phyloP scores from a whole-genome alignment of 2,113 vertebrate genomes.

The Brachyhypopomus occidentalis region DNA sequence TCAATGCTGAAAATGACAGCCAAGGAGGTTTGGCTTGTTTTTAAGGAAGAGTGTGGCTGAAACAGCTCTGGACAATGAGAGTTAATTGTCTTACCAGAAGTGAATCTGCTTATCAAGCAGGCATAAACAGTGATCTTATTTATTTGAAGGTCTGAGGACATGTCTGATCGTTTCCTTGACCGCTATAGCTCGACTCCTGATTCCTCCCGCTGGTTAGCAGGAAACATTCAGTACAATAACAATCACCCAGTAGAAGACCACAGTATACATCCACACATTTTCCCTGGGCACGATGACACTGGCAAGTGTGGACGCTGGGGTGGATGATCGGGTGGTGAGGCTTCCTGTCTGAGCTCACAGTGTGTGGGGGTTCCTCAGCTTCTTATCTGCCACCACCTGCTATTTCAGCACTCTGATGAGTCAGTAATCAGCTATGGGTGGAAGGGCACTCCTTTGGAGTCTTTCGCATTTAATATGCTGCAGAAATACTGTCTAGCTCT shows the following conservation, averaged over 20 bases:
- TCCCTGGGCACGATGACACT: neutral
- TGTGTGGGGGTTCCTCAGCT: conserved; percentile 3
- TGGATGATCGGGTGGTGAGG: conserved; percentile 21
- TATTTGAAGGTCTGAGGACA: neutral
- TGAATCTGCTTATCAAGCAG: neutral
- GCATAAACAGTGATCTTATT: conserved; percentile 8
- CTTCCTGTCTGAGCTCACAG: conserved; percentile 17
- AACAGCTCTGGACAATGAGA: conserved; percentile 23
- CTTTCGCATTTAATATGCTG: conserved; percentile 29
- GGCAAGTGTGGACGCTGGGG: conserved; percentile 15
- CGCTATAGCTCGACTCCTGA: neutral
- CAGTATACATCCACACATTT: conserved; percentile 24
- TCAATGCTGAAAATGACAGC: conserved; percentile 48
- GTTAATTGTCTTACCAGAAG: conserved; percentile 4
- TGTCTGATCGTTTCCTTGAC: neutral
- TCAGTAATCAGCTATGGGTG: conserved; percentile 43
- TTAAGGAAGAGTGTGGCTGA: conserved; percentile 33
- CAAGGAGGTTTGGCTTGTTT: conserved; percentile 36
- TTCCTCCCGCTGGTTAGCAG: neutral
- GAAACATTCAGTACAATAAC: neutral
- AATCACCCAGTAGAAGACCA: conserved; percentile 13
- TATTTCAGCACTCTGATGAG: conserved; percentile 48
- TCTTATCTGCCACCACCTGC: conserved; percentile 39
- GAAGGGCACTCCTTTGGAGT: conserved; percentile 39
- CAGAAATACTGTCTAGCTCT: conserved; percentile 13